Evolutionary conservation across 2,113 vertebrate species (phyloP).

Genomic region (Melospiza melodia): DNA sequence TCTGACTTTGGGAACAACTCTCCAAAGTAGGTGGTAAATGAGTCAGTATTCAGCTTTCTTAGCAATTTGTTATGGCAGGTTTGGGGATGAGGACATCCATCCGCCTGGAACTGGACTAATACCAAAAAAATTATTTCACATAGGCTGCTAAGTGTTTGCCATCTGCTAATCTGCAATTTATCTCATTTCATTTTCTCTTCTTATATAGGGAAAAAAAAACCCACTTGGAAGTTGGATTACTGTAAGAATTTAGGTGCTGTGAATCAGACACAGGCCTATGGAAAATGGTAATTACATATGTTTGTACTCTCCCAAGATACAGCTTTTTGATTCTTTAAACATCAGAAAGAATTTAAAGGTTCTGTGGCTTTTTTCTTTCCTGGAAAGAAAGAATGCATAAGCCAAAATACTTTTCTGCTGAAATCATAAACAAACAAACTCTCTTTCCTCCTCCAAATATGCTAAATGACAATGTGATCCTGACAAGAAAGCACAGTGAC

Average conservation of each 20-base stretch:
- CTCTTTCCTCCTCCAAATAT: background rate
- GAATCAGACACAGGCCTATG: background rate
- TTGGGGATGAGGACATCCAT: slow-evolving; percentile 14
- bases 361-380: background rate
- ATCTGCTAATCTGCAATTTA: slow-evolving; percentile 38
- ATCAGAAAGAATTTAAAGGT: background rate
- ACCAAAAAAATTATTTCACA: slow-evolving; percentile 22
- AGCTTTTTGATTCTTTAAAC: background rate
- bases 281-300: background rate
- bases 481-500: background rate
- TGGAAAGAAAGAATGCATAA: background rate
- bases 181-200: slow-evolving; percentile 1
- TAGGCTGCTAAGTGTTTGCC: slow-evolving; percentile 20
- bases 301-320: background rate
- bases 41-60: background rate
- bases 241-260: background rate
- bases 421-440: slow-evolving; percentile 31
- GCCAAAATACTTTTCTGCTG: slow-evolving; percentile 7
- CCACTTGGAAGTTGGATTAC: background rate
- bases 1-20: background rate
- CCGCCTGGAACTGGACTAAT: slow-evolving; percentile 16
- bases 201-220: background rate
- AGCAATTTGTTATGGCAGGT: slow-evolving; percentile 17
- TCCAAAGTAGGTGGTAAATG: slow-evolving; percentile 1
- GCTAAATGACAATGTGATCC: background rate